Evolutionary conservation across 1,140 invertebrate genomes (phyloP).

Genomic region (Epicauta chinensis): DNA sequence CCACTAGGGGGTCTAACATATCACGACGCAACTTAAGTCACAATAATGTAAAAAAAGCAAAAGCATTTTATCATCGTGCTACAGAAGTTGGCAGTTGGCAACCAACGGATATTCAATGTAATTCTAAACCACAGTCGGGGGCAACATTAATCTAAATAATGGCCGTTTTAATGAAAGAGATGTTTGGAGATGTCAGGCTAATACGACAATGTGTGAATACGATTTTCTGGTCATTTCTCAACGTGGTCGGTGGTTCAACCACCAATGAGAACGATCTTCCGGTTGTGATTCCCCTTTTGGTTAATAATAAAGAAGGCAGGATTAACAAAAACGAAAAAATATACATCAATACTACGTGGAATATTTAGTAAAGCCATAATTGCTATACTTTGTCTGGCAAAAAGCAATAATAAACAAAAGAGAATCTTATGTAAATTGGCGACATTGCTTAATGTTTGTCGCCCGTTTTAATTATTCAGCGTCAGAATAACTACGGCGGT

Average conservation of each 20-base stretch:
- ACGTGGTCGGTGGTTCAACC: slow-evolving; percentile 23
- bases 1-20: slow-evolving; percentile 29
- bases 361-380: background rate
- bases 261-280: background rate
- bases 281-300: background rate
- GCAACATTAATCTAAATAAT: slow-evolving; percentile 42
- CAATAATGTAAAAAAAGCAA: slow-evolving; percentile 30
- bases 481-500: slow-evolving; percentile 14
- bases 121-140: slow-evolving; percentile 41
- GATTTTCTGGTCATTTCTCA: slow-evolving; percentile 40
- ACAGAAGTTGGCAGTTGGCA: slow-evolving; percentile 30
- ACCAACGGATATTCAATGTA: slow-evolving; percentile 29
- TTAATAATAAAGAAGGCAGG: background rate
- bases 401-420: slow-evolving; percentile 17
- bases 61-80: slow-evolving; percentile 34
- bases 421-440: slow-evolving; percentile 30
- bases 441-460: slow-evolving; percentile 29
- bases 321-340: background rate
- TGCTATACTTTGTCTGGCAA: too few relatives aligned
- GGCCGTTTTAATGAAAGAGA: slow-evolving; percentile 40
- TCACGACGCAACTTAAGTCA: slow-evolving; percentile 30
- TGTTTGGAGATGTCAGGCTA: slow-evolving; percentile 43
- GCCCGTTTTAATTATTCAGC: slow-evolving; percentile 33
- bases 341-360: background rate
- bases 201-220: slow-evolving; percentile 43